These are phyloP conservation scores for Heliothis subflexa DNA, from an alignment of 1,140 invertebrate species.

Conservation along the genomic window DNA sequence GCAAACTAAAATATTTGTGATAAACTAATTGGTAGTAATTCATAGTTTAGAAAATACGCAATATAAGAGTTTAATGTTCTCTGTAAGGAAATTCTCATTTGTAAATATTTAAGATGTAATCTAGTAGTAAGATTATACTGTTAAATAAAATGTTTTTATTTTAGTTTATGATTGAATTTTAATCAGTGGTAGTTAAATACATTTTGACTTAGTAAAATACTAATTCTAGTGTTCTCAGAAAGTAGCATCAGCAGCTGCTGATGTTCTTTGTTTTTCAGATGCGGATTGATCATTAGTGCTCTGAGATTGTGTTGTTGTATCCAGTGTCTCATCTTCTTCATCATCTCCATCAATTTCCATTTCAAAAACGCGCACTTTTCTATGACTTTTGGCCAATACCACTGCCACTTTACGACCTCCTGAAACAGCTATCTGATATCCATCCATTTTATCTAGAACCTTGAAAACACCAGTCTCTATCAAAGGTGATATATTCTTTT, in stretches of 20 bases:
- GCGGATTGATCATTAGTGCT: conserved; percentile 57
- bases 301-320: conserved; percentile 79
- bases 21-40: conserved; percentile 2
- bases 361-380: conserved; percentile 95
- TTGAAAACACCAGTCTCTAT: conserved; percentile 85
- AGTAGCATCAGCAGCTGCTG: conserved; percentile 52
- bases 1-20: conserved; percentile 33
- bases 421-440: conserved; percentile 92
- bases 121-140: conserved; percentile 36
- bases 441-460: conserved; percentile 91
- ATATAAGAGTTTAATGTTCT: not conserved
- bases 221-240: conserved; percentile 48
- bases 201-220: not conserved
- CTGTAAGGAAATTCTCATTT: conserved; percentile 3
- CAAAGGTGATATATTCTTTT: conserved; percentile 84
- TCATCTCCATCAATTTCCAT: conserved; percentile 97
- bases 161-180: conserved; percentile 33
- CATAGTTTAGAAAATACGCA: not conserved
- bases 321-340: conserved; percentile 90
- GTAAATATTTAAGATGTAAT: conserved; percentile 23
- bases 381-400: conserved; percentile 91
- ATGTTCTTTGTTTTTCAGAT: conserved; percentile 55
- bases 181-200: not conserved
- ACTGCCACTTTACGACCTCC: conserved; percentile 95
- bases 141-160: conserved; percentile 32